Conservation (phyloP, 2,113 vertebrate genomes). For the Ranitomeya imitator region DNA sequence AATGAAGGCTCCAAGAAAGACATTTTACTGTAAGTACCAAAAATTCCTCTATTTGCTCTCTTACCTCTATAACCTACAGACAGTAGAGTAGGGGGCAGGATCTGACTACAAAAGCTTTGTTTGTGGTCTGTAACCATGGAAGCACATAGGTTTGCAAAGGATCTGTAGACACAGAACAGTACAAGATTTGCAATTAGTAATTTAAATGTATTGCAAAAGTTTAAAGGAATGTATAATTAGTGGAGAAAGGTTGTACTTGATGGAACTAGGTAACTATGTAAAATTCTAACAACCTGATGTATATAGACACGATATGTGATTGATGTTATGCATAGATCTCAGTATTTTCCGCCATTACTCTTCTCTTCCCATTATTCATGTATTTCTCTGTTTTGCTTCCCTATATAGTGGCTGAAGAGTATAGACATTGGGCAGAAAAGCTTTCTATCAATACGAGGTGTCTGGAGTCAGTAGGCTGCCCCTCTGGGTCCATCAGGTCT, state of each 20-base stretch:
- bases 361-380: neutral
- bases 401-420: conserved; percentile 68
- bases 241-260: too few relatives aligned
- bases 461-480: neutral
- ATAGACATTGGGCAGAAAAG: conserved; percentile 64
- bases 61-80: neutral
- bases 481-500: neutral
- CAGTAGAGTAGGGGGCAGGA: neutral
- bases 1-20: too few relatives aligned
- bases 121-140: neutral
- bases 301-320: neutral
- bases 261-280: too few relatives aligned
- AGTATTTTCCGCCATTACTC: neutral
- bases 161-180: neutral
- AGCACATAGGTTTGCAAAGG: neutral
- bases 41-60: neutral
- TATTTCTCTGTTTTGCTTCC: neutral
- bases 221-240: too few relatives aligned
- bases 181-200: too few relatives aligned
- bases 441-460: conserved; percentile 43
- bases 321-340: neutral
- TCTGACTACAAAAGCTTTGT: neutral
- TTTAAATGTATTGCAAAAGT: too few relatives aligned
- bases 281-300: too few relatives aligned
- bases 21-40: too few relatives aligned